Conservation (phyloP, 2,113 vertebrate species). For the Tetrao urogallus region DNA sequence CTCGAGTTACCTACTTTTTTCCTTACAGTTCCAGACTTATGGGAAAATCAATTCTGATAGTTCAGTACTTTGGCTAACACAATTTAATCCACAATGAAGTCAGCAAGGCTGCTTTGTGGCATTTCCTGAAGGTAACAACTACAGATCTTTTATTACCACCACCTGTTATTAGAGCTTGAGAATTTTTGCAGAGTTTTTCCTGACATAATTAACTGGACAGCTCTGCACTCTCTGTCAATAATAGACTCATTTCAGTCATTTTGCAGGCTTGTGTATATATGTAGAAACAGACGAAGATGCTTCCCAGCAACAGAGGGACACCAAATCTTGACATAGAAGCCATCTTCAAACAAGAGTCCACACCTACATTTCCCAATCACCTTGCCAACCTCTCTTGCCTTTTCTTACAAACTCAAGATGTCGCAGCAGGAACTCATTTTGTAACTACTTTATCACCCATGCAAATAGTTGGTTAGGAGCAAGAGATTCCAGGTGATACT, state of each 20-base stretch:
- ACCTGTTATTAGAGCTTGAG: background rate
- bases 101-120: background rate
- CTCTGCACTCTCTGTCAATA: background rate
- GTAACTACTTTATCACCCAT: background rate
- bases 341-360: constrained; percentile 3
- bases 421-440: constrained; percentile 11
- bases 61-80: constrained; percentile 1
- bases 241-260: background rate
- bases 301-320: background rate
- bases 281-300: constrained; percentile 2
- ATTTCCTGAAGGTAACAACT: constrained; percentile 43
- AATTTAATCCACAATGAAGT: constrained; percentile 28
- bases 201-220: background rate
- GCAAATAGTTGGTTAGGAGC: background rate
- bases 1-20: background rate
- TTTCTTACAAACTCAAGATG: background rate
- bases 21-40: background rate
- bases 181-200: background rate
- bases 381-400: background rate
- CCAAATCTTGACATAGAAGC: background rate
- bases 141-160: constrained; percentile 11
- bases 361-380: background rate
- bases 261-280: background rate
- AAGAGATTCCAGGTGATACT: background rate
- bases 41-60: constrained; percentile 39